Percentiles rank a stretch among this genome's conserved stretches.
phyloP scores from a whole-genome alignment of 2,888 invertebrate species.

The Caenorhabditis sp. region DNA sequence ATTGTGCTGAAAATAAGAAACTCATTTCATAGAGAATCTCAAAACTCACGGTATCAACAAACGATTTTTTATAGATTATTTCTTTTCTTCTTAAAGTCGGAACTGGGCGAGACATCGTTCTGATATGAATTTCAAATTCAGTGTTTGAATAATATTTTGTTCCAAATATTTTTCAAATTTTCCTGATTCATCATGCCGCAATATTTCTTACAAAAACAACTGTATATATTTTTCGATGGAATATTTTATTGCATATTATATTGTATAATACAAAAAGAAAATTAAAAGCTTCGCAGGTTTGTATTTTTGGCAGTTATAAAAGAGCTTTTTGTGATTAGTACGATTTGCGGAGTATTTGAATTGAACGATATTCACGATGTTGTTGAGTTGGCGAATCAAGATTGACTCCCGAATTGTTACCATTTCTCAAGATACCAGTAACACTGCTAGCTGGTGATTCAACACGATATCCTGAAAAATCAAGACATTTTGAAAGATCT shows the following conservation, averaged over 20 bases:
- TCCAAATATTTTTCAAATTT: neutral
- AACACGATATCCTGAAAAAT: conserved; percentile 50
- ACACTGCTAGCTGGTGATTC: conserved; percentile 57
- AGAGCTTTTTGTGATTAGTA: conserved; percentile 27
- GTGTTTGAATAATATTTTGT: neutral
- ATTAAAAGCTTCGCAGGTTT: conserved; percentile 35
- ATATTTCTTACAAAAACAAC: neutral
- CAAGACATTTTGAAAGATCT: conserved; percentile 4
- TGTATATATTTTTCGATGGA: neutral
- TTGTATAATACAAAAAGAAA: neutral
- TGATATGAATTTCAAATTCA: conserved; percentile 9
- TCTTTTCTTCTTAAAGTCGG: conserved; percentile 33
- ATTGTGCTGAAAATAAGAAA: conserved; percentile 21
- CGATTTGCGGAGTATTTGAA: conserved; percentile 59
- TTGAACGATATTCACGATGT: conserved; percentile 49
- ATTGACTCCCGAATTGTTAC: conserved; percentile 1
- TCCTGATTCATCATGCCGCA: neutral
- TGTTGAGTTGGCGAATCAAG: conserved; percentile 18
- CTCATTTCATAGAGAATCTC: neutral
- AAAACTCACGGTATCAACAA: conserved; percentile 29
- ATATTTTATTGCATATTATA: neutral
- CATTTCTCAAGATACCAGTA: conserved; percentile 51
- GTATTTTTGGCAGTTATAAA: conserved; percentile 24
- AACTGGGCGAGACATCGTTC: conserved; percentile 34
- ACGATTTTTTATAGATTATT: conserved; percentile 35